These are phyloP conservation scores for Macroteleia sp. DNA, from an alignment of 2,888 invertebrate species.

Conservation along the genomic window DNA sequence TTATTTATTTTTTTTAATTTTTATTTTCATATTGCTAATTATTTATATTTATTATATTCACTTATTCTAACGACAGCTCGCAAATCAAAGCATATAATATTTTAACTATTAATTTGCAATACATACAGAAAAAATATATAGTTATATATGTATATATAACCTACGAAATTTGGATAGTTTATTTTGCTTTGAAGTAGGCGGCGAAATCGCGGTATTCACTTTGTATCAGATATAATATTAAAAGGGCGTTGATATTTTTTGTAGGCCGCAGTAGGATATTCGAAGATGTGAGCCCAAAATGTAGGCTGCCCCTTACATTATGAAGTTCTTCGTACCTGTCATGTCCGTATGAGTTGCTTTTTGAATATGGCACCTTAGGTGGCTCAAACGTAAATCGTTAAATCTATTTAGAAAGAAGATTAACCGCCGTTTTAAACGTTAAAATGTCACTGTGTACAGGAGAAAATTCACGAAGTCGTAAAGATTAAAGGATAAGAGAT, in stretches of 20 bases:
- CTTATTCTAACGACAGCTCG: too few species aligned
- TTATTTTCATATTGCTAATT: too few species aligned
- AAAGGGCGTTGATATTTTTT: conserved; percentile 31
- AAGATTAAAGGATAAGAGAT: conserved; percentile 50
- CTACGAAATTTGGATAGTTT: too few species aligned
- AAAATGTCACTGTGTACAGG: conserved; percentile 31
- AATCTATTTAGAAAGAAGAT: conserved; percentile 53
- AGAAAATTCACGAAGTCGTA: conserved; percentile 44
- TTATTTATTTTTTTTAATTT: too few species aligned
- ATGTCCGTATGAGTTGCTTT: conserved; percentile 24
- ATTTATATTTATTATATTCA: too few species aligned
- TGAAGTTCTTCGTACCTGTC: conserved; percentile 50
- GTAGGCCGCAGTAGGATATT: conserved; percentile 13
- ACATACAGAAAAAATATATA: too few species aligned
- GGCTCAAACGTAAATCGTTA: conserved; percentile 41
- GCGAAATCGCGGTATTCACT: conserved; percentile 6
- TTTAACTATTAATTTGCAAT: too few species aligned
- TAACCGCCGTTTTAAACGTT: conserved; percentile 33
- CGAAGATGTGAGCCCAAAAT: conserved; percentile 17
- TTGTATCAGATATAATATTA: conserved; percentile 31
- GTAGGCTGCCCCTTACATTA: conserved; percentile 19
- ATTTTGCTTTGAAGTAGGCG: conserved; percentile 11
- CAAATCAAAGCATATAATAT: too few species aligned
- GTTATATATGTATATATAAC: too few species aligned
- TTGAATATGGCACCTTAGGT: conserved; percentile 30